Conservation (phyloP, 1,140 invertebrate genomes). For the Drosophila simulans region DNA sequence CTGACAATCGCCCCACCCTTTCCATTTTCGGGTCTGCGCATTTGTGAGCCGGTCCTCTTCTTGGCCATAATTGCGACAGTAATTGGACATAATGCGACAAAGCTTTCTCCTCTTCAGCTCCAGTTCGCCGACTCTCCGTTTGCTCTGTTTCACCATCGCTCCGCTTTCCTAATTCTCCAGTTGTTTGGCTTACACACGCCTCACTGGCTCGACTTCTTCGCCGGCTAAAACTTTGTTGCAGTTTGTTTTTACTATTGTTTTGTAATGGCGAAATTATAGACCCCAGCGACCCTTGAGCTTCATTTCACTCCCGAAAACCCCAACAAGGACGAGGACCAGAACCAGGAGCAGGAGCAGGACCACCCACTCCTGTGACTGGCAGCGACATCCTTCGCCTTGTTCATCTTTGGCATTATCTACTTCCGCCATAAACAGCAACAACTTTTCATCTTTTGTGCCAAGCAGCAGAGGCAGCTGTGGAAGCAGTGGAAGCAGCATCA, state of each 20-base stretch:
- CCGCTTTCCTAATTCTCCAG: slow-evolving; percentile 7
- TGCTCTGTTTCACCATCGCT: slow-evolving; percentile 2
- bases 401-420: slow-evolving; percentile 83
- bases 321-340: neutral
- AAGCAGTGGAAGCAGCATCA: slow-evolving; percentile 23
- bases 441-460: slow-evolving; percentile 82
- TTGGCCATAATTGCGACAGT: slow-evolving; percentile 84
- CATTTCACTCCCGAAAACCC: slow-evolving; percentile 47
- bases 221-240: slow-evolving; percentile 70
- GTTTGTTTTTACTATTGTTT: slow-evolving; percentile 83
- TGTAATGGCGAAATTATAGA: slow-evolving; percentile 82
- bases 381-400: slow-evolving; percentile 63
- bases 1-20: slow-evolving; percentile 18
- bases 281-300: slow-evolving; percentile 74
- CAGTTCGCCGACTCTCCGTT: slow-evolving; percentile 7
- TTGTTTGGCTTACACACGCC: slow-evolving; percentile 56
- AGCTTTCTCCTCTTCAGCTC: slow-evolving; percentile 48
- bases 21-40: neutral
- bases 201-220: slow-evolving; percentile 25
- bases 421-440: slow-evolving; percentile 82
- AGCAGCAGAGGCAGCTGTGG: slow-evolving; percentile 19
- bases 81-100: slow-evolving; percentile 84
- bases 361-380: slow-evolving; percentile 29
- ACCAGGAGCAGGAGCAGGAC: neutral
- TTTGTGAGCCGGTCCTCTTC: slow-evolving; percentile 58